Base-by-base conservation (phyloP, 1,140 invertebrate species). In the Melanaphis sacchari region DNA sequence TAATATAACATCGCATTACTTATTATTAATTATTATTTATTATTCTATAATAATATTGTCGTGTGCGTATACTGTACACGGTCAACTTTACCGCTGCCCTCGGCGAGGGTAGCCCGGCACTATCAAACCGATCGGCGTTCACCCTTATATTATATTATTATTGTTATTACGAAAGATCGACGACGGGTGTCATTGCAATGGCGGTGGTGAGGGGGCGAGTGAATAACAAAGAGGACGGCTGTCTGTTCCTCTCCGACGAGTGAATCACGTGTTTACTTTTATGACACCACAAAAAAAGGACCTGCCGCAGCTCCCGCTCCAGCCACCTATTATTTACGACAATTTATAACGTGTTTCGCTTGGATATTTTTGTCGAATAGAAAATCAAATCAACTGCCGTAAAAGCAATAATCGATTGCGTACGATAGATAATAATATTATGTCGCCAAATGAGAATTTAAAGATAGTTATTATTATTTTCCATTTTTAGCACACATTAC, bases 241-340 rank as follows among this genome's bases (percentile, higher is more conserved):
- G 49, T 76, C 59, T 76, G 11, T 31, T 76, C 59, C 59, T 76
- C 59, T 76, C 59, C 31, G 59, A 76, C 59, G 24, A 89, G 87
- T 89, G 88, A 54, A 89, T 89, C 88, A 89, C 88, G 49, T 89
- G 88, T 89, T 89, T 89, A 54, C 88, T 54, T 89, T 89, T 26
- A 52, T 46, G 87, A 88, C 31, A n/a, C 6, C n/a, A 49, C n/a
- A 49, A 88, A 88, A 89, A 89, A 38, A 52, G 26, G 52, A 89
- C 88, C 88, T 26, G n/a, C 87, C 46, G 46, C 31, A 22, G 85
- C 15, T 88, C 24, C 84, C 15, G 41, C 40, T 84, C 82, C 8
- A 0, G 59, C 15, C 15, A 76, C 31, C 59, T 31, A 76, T n/a
- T n/a, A n/a, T 76, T 59, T 26, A 76, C 31, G n/a, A 76, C 59